Evolutionary conservation across 1,140 invertebrate genomes (phyloP).

Genomic region (Rhizoglyphus robini): DNA sequence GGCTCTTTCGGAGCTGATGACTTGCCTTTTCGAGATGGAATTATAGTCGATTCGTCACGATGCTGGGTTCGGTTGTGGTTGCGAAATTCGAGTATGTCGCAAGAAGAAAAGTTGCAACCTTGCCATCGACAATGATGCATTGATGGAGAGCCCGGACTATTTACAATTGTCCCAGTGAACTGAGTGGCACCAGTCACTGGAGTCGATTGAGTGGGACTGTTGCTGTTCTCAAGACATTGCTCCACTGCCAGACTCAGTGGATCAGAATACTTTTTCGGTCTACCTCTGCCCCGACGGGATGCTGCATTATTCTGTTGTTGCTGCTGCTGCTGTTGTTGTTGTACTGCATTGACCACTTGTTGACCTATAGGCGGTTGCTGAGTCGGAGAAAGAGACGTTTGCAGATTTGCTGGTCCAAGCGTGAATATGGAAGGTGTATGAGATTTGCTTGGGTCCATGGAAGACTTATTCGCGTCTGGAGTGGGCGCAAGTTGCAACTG

Average conservation of each 20-base stretch:
- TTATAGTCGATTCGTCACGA: conserved; percentile 15
- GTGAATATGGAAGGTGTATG: neutral
- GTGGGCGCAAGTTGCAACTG: neutral
- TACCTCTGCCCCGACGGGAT: neutral
- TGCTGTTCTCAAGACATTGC: conserved; percentile 12
- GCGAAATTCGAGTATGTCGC: conserved; percentile 11
- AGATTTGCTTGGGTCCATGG: neutral
- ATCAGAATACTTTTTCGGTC: conserved; percentile 14
- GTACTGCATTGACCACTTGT: neutral
- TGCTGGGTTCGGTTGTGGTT: conserved; percentile 11
- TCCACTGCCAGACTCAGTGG: conserved; percentile 2
- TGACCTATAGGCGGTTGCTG: neutral
- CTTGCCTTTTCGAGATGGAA: conserved; percentile 12
- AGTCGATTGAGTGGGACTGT: conserved; percentile 7
- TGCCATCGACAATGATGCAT: conserved; percentile 14
- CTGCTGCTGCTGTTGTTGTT: neutral
- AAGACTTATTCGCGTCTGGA: neutral
- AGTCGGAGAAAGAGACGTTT: neutral
- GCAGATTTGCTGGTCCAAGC: neutral
- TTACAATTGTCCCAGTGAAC: neutral
- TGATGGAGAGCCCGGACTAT: neutral
- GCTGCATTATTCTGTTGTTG: conserved; percentile 4
- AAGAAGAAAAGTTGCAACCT: neutral
- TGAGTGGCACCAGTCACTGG: neutral
- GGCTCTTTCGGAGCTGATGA: neutral